Conservation (phyloP, 2,113 vertebrate genomes). For the Orientallactaga bullata region DNA sequence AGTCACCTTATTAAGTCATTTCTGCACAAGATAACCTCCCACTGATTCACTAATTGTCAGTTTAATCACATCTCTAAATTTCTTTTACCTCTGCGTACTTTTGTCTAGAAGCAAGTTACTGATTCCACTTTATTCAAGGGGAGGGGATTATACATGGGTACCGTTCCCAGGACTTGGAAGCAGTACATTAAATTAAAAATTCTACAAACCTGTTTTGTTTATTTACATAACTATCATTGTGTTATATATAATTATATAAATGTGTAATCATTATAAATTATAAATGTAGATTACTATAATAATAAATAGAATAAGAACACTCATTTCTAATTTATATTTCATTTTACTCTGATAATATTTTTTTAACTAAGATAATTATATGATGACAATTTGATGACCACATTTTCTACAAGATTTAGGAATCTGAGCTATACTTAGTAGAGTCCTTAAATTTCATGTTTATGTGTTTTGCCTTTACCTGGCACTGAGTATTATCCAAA, state of each 20-base stretch:
- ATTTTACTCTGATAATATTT: slow-evolving; percentile 49
- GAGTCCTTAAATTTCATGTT: slow-evolving; percentile 13
- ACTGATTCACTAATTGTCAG: not conserved
- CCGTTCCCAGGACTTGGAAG: not conserved
- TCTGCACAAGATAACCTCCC: not conserved
- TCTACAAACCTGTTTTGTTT: not conserved
- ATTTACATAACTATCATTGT: not conserved
- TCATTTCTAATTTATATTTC: slow-evolving; percentile 22
- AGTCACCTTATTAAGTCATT: not conserved
- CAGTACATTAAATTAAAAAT: too few relatives aligned
- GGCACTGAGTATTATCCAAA: not conserved
- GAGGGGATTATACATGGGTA: not conserved
- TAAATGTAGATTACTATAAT: slow-evolving; percentile 6
- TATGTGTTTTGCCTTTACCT: slow-evolving; percentile 41
- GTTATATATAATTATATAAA: not conserved
- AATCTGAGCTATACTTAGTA: slow-evolving; percentile 25
- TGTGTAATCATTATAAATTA: slow-evolving; percentile 7
- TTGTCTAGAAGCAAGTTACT: slow-evolving; percentile 25
- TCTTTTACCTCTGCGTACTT: not conserved
- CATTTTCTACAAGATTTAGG: slow-evolving; percentile 32
- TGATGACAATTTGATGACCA: not conserved
- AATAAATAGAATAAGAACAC: not conserved
- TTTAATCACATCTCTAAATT: not conserved
- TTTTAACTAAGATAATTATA: slow-evolving; percentile 25
- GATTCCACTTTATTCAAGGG: not conserved